Evolutionary conservation across 2,113 vertebrate species (phyloP).

Genomic region (Stictonetta naevosa): DNA sequence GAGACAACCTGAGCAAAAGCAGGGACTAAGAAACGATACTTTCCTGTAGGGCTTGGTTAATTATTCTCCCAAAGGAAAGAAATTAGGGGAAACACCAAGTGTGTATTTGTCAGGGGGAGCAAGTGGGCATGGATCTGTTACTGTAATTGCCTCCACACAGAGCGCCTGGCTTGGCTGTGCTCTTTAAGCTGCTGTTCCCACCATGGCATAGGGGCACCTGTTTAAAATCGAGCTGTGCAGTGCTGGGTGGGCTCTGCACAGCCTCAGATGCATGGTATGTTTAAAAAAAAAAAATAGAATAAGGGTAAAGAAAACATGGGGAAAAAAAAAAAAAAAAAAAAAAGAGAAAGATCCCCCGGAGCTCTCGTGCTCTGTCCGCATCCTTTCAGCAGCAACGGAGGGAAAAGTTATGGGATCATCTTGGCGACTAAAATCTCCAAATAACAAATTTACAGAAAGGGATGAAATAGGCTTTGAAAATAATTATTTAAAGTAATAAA

Average conservation of each 20-base stretch:
- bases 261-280: accelerated
- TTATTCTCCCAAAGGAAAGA: not conserved
- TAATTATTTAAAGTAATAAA: accelerated
- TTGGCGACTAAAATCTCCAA: not conserved
- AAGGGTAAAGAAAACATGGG: not conserved
- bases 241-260: not conserved
- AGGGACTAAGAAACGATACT: accelerated
- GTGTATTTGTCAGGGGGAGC: not conserved
- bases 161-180: not conserved
- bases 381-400: accelerated
- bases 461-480: not conserved
- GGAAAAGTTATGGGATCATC: accelerated
- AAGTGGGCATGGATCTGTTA: not conserved
- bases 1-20: not conserved
- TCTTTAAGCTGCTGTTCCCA: not conserved
- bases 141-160: accelerated
- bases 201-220: not conserved
- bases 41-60: not conserved
- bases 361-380: accelerated
- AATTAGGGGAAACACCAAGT: not conserved
- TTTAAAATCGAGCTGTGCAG: accelerated
- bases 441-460: accelerated
- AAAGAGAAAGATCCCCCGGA: accelerated
- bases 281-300: not conserved
- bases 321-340: not conserved